Conservation (phyloP, 2,888 invertebrate genomes). For the Napeogenes inachia region DNA sequence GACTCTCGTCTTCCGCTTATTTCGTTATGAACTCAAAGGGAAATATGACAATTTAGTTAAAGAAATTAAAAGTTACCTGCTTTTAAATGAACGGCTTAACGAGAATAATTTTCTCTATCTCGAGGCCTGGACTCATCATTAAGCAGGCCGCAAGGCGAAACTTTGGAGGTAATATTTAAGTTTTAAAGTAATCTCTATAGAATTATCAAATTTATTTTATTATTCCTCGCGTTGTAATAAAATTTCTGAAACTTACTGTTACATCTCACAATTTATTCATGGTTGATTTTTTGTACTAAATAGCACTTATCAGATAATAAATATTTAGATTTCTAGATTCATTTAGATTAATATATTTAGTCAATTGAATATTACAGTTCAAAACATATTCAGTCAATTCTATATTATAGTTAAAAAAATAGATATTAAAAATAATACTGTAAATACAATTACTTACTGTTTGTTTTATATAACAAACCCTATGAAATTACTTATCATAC, state of each 20-base stretch:
- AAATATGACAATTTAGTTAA: conserved; percentile 68
- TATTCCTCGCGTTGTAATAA: conserved; percentile 5
- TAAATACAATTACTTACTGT: not conserved
- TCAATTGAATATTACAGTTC: too few relatives aligned
- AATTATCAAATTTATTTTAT: conserved; percentile 14
- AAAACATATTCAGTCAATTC: too few relatives aligned
- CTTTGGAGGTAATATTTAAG: conserved; percentile 29
- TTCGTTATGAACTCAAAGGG: conserved; percentile 63
- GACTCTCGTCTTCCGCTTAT: conserved; percentile 48
- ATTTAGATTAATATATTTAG: too few relatives aligned
- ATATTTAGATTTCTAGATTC: too few relatives aligned
- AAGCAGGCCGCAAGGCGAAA: conserved; percentile 25
- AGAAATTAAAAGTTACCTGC: conserved; percentile 70
- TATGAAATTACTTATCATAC: conserved; percentile 5
- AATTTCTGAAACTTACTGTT: conserved; percentile 5
- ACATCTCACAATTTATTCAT: not conserved
- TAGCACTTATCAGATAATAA: too few relatives aligned
- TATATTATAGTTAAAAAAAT: too few relatives aligned
- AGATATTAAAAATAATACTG: too few relatives aligned
- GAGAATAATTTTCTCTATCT: conserved; percentile 57
- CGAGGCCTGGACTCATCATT: conserved; percentile 46
- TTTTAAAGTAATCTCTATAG: conserved; percentile 20
- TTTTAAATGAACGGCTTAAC: conserved; percentile 61
- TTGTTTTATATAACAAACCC: not conserved
- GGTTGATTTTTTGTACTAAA: not conserved